These are phyloP conservation scores for Malthinus flaveolus DNA, from an alignment of 2,888 invertebrate genomes.

Conservation along the genomic window DNA sequence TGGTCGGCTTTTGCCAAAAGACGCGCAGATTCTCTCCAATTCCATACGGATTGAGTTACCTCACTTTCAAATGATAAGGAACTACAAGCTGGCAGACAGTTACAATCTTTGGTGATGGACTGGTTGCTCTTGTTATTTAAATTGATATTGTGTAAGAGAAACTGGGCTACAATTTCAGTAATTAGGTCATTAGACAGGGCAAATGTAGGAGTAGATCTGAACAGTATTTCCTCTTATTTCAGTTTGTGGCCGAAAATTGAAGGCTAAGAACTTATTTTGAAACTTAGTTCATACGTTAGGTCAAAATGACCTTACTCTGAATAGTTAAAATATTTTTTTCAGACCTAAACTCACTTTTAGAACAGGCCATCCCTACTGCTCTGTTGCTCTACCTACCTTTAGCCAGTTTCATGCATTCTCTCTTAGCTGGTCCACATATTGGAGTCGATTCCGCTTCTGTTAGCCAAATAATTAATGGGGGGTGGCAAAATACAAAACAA, in stretches of 20 bases:
- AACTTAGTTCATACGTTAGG: too few species aligned
- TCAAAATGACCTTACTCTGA: too few species aligned
- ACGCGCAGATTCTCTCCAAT: conserved; percentile 57
- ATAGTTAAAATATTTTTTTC: too few species aligned
- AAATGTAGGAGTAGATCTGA: too few species aligned
- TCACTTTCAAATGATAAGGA: conserved; percentile 73
- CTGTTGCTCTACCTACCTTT: conserved; percentile 55
- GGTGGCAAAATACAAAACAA: conserved; percentile 60
- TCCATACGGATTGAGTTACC: conserved; percentile 71
- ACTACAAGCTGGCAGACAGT: conserved; percentile 68
- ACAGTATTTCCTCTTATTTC: too few species aligned
- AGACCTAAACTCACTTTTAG: too few species aligned
- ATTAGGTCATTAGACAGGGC: too few species aligned
- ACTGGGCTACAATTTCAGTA: background rate
- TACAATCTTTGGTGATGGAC: conserved; percentile 48
- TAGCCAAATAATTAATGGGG: conserved; percentile 58
- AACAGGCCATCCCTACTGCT: background rate
- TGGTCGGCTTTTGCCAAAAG: background rate
- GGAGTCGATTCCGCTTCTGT: conserved; percentile 5
- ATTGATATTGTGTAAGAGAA: background rate
- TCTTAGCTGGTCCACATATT: conserved; percentile 43
- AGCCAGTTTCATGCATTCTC: conserved; percentile 58
- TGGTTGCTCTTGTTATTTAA: background rate
- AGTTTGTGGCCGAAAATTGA: too few species aligned
- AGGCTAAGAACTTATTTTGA: too few species aligned